Conservation (phyloP, 2,113 vertebrate genomes). For the Daboia siamensis region DNA sequence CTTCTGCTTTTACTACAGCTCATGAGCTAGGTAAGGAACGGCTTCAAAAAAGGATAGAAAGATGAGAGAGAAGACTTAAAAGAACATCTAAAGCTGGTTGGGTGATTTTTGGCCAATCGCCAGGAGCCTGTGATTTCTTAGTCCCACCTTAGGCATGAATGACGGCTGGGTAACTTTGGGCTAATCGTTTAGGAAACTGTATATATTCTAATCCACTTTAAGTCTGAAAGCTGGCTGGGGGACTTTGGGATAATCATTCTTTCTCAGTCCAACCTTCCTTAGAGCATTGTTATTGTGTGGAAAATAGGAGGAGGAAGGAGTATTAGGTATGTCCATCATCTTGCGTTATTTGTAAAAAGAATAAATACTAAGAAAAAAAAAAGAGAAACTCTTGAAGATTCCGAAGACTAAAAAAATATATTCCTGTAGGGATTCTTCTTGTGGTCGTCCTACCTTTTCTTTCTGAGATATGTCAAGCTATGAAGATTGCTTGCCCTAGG, state of each 20-base stretch:
- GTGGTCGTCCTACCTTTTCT: too few species aligned
- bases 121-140: not conserved
- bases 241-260: not conserved
- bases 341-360: not conserved
- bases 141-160: not conserved
- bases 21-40: constrained; percentile 89
- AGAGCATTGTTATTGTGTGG: not conserved
- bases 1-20: constrained; percentile 95
- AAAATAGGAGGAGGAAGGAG: not conserved
- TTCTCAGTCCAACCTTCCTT: not conserved
- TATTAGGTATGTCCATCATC: not conserved
- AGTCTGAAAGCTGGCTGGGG: not conserved
- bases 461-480: too few species aligned
- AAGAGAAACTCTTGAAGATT: not conserved
- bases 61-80: not conserved
- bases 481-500: too few species aligned
- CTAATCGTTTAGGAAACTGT: not conserved
- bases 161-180: not conserved
- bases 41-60: not conserved
- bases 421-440: not conserved
- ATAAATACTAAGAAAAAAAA: not conserved
- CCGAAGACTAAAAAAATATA: not conserved
- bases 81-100: not conserved
- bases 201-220: not conserved
- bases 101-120: not conserved